phyloP scores from a whole-genome alignment of 2,113 vertebrate species.

The Helogale parvula region DNA sequence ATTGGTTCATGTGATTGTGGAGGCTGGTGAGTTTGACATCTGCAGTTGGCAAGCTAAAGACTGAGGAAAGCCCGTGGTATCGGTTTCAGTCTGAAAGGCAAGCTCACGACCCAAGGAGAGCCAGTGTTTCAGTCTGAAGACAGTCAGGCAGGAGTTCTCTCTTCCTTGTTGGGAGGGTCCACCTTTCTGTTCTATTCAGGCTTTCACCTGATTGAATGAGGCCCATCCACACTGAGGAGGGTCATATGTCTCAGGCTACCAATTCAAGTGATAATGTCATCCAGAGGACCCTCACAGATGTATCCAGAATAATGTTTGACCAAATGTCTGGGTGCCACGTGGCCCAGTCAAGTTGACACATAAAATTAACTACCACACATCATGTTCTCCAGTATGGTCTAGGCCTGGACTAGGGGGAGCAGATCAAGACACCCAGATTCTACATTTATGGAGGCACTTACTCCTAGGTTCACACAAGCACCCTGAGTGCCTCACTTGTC shows the following conservation, averaged over 20 bases:
- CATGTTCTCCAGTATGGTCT: background rate
- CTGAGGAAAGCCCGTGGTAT: background rate
- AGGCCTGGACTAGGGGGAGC: background rate
- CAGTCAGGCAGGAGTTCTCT: too few species aligned
- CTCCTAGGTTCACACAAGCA: background rate
- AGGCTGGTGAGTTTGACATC: background rate
- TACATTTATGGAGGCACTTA: background rate
- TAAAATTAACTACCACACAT: background rate
- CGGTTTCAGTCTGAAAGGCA: background rate
- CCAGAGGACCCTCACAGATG: background rate
- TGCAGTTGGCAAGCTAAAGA: background rate
- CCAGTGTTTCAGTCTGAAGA: background rate
- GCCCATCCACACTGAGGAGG: background rate
- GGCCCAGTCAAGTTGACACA: background rate
- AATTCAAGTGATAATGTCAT: background rate
- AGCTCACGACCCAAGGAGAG: background rate
- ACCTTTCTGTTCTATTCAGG: background rate
- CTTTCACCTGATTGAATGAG: background rate
- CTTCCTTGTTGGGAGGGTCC: background rate
- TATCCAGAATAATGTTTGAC: background rate
- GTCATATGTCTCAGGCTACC: background rate
- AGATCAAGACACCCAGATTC: background rate
- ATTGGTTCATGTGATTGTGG: background rate
- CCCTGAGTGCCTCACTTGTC: background rate
- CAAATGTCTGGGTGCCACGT: background rate